Conservation (phyloP, 2,888 invertebrate genomes). For the Brenthis daphne region DNA sequence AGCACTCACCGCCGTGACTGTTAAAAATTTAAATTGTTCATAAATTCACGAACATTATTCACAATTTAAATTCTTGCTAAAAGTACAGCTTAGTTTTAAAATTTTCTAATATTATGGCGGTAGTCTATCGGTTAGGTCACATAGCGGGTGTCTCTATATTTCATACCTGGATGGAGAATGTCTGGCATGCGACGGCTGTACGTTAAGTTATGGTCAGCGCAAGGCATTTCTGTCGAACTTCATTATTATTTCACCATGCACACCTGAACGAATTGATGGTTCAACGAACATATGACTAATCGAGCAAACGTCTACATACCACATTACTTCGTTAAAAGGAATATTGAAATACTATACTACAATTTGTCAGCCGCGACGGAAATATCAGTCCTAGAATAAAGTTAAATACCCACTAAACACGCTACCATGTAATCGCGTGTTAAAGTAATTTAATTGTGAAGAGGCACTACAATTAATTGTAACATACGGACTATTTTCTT, state of each 20-base stretch:
- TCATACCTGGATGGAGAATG: conserved; percentile 62
- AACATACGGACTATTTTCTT: conserved; percentile 51
- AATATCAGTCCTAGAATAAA: conserved; percentile 4
- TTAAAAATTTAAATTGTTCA: conserved; percentile 39
- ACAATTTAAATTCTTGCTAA: conserved; percentile 39
- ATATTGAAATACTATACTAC: conserved; percentile 8
- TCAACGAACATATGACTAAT: conserved; percentile 26
- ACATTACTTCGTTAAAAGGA: conserved; percentile 14
- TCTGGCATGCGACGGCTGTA: conserved; percentile 56
- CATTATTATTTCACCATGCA: conserved; percentile 63
- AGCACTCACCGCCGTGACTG: conserved; percentile 28
- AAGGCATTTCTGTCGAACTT: conserved; percentile 61
- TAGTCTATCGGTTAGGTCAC: conserved; percentile 48
- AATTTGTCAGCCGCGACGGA: conserved; percentile 14
- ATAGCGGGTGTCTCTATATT: conserved; percentile 60
- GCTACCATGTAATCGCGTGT: conserved; percentile 16
- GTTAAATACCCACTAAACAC: conserved; percentile 11
- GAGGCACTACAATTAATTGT: conserved; percentile 55
- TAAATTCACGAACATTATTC: conserved; percentile 32
- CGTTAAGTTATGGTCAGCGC: conserved; percentile 61
- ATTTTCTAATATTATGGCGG: conserved; percentile 50
- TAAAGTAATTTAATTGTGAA: conserved; percentile 52
- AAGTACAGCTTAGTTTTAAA: conserved; percentile 52
- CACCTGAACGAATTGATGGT: conserved; percentile 36
- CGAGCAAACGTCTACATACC: conserved; percentile 16